These are phyloP conservation scores for Spodoptera frugiperda DNA, from an alignment of 1,140 invertebrate species.

Conservation along the genomic window DNA sequence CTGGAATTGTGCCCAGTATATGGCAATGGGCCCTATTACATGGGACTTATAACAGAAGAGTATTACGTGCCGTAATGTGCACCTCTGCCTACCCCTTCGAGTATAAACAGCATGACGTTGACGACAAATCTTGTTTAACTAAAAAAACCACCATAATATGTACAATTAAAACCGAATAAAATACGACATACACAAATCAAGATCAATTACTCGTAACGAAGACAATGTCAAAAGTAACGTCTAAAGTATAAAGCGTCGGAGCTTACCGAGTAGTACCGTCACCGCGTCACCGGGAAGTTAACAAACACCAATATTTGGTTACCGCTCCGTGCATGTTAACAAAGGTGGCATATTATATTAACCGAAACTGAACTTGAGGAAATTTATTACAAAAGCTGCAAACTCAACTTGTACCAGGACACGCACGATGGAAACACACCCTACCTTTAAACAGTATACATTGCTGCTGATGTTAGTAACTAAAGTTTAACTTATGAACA, in stretches of 20 bases:
- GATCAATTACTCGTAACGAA: background rate
- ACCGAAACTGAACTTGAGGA: constrained; percentile 66
- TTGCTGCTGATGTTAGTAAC: constrained; percentile 10
- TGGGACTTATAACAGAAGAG: no score
- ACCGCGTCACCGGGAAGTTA: constrained; percentile 49
- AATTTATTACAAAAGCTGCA: constrained; percentile 70
- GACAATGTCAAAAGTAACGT: background rate
- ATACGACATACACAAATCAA: background rate
- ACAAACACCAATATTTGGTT: constrained; percentile 61
- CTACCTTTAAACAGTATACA: background rate
- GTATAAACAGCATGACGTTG: no score
- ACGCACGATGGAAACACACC: background rate
- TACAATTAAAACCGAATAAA: no score
- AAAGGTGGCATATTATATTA: constrained; percentile 74
- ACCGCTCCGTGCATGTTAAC: constrained; percentile 64
- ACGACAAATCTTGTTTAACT: no score
- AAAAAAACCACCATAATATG: no score
- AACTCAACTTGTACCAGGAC: constrained; percentile 46
- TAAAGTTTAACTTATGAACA: background rate
- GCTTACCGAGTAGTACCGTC: constrained; percentile 55
- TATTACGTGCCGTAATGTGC: no score
- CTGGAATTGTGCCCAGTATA: no score
- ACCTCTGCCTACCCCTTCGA: no score
- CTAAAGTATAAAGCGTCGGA: constrained; percentile 44
- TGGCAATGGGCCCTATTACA: no score